Percentiles rank a stretch among this genome's conserved stretches.
These are phyloP conservation scores for Bedellia somnulentella DNA, from an alignment of 2,888 invertebrate genomes.

Conservation along the genomic window DNA sequence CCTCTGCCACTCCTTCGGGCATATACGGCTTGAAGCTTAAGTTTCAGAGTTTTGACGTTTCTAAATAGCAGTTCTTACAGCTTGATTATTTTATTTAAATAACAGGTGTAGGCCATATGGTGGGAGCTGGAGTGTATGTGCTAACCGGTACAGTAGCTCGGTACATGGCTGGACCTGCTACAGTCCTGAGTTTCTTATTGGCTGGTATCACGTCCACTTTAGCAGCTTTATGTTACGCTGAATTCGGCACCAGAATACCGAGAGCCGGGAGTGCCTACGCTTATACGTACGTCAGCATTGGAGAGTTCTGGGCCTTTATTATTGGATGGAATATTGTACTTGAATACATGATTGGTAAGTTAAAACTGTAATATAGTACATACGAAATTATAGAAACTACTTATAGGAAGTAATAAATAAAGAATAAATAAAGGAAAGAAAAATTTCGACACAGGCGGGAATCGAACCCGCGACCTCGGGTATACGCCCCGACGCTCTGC, in stretches of 20 bases:
- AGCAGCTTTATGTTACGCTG: conserved; percentile 86
- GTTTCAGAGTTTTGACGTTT: too few species aligned
- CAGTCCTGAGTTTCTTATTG: conserved; percentile 64
- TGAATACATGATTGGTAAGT: conserved; percentile 83
- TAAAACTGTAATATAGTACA: too few species aligned
- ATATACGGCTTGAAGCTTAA: too few species aligned
- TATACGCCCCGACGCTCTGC: too few species aligned
- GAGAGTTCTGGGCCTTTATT: conserved; percentile 92
- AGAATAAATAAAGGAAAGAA: too few species aligned
- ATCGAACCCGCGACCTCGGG: too few species aligned
- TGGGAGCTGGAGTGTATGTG: conserved; percentile 93
- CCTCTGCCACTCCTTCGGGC: too few species aligned
- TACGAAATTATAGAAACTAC: too few species aligned
- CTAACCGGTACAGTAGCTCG: conserved; percentile 83
- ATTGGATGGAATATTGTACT: conserved; percentile 94
- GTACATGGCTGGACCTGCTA: conserved; percentile 81
- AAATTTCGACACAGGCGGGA: too few species aligned
- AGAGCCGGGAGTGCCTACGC: conserved; percentile 92
- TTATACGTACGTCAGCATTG: conserved; percentile 90
- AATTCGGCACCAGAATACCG: conserved; percentile 84
- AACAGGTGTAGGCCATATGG: conserved; percentile 90
- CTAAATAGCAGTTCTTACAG: too few species aligned
- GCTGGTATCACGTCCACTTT: conserved; percentile 83
- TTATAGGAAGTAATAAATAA: too few species aligned
- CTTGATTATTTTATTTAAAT: too few species aligned